A percentile compares a stretch with the other conserved stretches of the same genome.
Conservation (phyloP, 2,113 vertebrate genomes). For the Pteronura brasiliensis region DNA sequence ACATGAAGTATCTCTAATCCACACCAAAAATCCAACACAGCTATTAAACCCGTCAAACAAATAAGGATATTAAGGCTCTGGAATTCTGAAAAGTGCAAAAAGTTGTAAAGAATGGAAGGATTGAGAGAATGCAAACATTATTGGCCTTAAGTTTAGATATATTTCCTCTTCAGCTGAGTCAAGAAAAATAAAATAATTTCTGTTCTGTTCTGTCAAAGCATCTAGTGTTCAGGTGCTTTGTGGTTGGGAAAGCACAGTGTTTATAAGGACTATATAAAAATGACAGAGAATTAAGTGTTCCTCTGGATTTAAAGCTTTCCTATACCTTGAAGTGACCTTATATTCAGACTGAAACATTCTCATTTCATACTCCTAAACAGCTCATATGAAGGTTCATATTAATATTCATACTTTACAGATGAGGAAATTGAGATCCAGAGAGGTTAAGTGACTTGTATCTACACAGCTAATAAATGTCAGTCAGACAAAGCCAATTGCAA, state of each 20-base stretch:
- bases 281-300: not conserved
- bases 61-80: not conserved
- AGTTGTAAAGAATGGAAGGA: not conserved
- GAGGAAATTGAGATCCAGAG: conserved; percentile 27
- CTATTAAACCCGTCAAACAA: not conserved
- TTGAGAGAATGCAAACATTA: not conserved
- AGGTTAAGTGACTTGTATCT: conserved; percentile 33
- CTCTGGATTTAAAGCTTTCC: not conserved
- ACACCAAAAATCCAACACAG: not conserved
- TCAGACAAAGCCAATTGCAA: conserved; percentile 12
- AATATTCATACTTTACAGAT: conserved; percentile 32
- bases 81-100: not conserved
- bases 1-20: not conserved
- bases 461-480: conserved; percentile 35
- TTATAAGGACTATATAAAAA: not conserved
- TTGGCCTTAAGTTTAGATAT: not conserved
- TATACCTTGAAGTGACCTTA: not conserved
- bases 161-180: not conserved
- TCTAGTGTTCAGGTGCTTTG: not conserved
- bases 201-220: not conserved
- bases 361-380: not conserved
- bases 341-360: not conserved
- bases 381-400: not conserved
- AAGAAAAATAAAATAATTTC: not conserved
- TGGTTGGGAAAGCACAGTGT: not conserved